Base-by-base conservation (phyloP, 2,888 invertebrate species). In the Eupeodes luniger region DNA sequence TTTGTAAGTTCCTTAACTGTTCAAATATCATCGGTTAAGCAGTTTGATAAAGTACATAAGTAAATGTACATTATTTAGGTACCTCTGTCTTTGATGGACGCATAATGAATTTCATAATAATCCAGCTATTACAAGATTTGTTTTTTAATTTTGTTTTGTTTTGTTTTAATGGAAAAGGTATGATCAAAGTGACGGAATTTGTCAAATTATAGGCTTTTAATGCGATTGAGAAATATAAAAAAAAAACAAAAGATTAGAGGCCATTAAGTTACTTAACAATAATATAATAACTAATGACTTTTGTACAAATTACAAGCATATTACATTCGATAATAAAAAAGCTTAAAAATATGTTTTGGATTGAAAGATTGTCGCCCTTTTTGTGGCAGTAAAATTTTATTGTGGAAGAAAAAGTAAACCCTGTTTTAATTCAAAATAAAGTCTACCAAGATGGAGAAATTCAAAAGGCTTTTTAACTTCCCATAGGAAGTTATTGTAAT, bases 191-290 rank as follows among this genome's bases (percentile, higher is more conserved):
- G 61, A 62, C 11, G 61, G 40, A 62, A 62, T 62, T 62, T 62
- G 40, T 62, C 61, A 62, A 62, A 62, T 40, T 62, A 62, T 34
- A 34, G 61, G 61, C 61, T n/a, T 62, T 62, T 40, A 62, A 62
- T 40, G 61, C n/a, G 61, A 62, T 62, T 62, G 61, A 62, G 61
- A 62, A 62, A 62, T 40, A 59, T 0, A 14, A 34, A 27, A 27
- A 57, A 11, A 34, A 14, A 27, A 14, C 10, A 19, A 19, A 55
- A 51, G 51, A 59, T 59, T 6, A 34, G 16, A 59, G 59, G 14
- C 34, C 34, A 59, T 59, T 59, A 59, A 34, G 34, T 34, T 34
- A 59, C 59, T 34, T 14, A 59, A 34, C 14, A 34, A 34, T n/a
- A 11, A 40, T 47, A 34, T n/a, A 11, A 40, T 47, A 7, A 40